A percentile compares a stretch with the other conserved stretches of the same genome.
Evolutionary conservation across 2,113 vertebrate genomes (phyloP).

Genomic region (Archocentrus centrarchus): DNA sequence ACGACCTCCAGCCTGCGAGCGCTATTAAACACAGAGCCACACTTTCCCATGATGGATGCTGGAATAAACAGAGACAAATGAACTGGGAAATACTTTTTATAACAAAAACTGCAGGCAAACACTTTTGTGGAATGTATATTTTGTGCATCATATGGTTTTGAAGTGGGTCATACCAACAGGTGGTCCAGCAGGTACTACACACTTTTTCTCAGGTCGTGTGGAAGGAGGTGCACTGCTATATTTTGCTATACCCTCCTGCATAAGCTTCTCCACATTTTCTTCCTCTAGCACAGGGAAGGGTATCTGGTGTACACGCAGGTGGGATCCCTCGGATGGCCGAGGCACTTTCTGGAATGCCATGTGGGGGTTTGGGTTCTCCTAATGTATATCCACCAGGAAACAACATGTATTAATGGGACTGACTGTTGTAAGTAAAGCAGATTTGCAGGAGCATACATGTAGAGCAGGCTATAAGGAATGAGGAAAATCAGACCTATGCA

Average conservation of each 20-base stretch:
- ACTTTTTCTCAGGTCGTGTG: slow-evolving; percentile 88
- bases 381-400: not conserved
- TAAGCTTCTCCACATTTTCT: slow-evolving; percentile 85
- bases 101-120: not conserved
- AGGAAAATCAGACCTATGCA: not conserved
- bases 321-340: slow-evolving; percentile 95
- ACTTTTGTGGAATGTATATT: not conserved
- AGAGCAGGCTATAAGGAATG: not conserved
- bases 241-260: slow-evolving; percentile 87
- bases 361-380: slow-evolving; percentile 99
- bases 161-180: slow-evolving; percentile 88
- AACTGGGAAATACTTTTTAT: not conserved
- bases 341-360: slow-evolving; percentile 99
- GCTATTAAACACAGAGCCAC: slow-evolving; percentile 93
- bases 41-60: slow-evolving; percentile 94
- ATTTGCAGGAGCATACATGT: not conserved
- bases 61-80: slow-evolving; percentile 28
- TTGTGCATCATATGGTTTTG: not conserved
- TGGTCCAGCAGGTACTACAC: slow-evolving; percentile 94
- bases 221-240: slow-evolving; percentile 77
- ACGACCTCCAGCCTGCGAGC: slow-evolving; percentile 97
- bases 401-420: not conserved
- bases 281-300: slow-evolving; percentile 91
- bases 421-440: not conserved
- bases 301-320: slow-evolving; percentile 93